Percentiles rank a stretch among this genome's conserved stretches.
Evolutionary conservation across 2,113 vertebrate genomes (phyloP).

Genomic region (Cottus gobio): DNA sequence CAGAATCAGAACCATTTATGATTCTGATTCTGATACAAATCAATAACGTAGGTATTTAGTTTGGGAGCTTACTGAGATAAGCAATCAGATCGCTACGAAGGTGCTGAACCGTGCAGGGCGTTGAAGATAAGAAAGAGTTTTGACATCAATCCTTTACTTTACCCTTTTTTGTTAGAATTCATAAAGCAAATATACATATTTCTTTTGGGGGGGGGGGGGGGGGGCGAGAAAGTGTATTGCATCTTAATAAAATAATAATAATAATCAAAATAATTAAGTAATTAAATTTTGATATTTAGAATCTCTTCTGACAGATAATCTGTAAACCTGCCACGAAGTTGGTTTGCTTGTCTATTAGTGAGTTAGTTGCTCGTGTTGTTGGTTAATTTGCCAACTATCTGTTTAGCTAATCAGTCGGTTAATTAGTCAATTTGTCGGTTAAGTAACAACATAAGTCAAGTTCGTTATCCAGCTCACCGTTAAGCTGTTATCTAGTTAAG

Average conservation of each 20-base stretch:
- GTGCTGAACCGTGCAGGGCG: neutral
- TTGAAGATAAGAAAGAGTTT: neutral
- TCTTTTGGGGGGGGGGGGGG: too few relatives aligned
- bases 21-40: too few relatives aligned
- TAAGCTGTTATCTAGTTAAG: constrained; percentile 14
- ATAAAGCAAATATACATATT: too few relatives aligned
- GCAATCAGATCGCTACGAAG: neutral
- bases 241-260: too few relatives aligned
- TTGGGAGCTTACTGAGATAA: neutral
- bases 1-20: too few relatives aligned
- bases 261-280: too few relatives aligned
- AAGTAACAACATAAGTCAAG: neutral
- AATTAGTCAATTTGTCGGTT: neutral
- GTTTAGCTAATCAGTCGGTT: neutral
- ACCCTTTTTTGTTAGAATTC: too few relatives aligned
- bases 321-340: neutral
- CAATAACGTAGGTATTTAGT: neutral
- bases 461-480: neutral
- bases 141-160: neutral
- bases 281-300: neutral
- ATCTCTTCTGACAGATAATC: neutral
- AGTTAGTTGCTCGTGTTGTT: too few relatives aligned
- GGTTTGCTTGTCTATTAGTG: neutral
- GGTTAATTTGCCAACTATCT: neutral
- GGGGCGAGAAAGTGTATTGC: too few relatives aligned